Evolutionary conservation across 2,797 vertebrate genomes (phyloP).

Genomic region (Distichodus sexfasciatus): DNA sequence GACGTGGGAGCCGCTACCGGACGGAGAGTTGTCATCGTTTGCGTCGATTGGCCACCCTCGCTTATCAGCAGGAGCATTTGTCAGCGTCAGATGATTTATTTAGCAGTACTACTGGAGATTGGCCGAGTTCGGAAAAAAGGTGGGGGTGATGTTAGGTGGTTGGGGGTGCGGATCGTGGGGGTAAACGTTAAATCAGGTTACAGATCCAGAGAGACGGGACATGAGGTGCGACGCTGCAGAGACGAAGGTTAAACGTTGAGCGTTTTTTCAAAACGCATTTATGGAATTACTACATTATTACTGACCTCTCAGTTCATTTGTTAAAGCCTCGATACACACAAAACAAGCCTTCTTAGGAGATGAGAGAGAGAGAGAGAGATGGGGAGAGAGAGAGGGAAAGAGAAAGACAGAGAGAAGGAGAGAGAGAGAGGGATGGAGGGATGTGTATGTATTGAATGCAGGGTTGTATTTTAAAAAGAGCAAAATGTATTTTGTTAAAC

Average conservation of each 20-base stretch:
- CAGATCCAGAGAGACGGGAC: slow-evolving; percentile 65
- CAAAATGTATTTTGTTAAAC: too few relatives aligned
- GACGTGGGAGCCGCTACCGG: too few relatives aligned
- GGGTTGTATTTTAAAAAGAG: too few relatives aligned
- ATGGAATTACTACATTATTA: slow-evolving; percentile 1
- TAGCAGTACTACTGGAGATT: slow-evolving; percentile 71
- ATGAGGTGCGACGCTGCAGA: slow-evolving; percentile 25
- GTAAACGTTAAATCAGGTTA: slow-evolving; percentile 66
- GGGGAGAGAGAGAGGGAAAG: background rate
- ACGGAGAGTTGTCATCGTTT: too few relatives aligned
- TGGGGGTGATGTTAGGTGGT: too few relatives aligned
- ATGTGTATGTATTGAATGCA: too few relatives aligned
- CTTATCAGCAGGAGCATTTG: slow-evolving; percentile 67
- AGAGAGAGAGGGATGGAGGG: too few relatives aligned
- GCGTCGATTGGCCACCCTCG: slow-evolving; percentile 69
- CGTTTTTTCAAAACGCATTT: slow-evolving; percentile 11
- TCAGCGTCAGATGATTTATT: slow-evolving; percentile 74
- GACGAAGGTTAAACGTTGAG: slow-evolving; percentile 36
- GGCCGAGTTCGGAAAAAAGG: too few relatives aligned
- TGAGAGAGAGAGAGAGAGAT: background rate
- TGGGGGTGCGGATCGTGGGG: too few relatives aligned
- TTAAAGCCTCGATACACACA: background rate
- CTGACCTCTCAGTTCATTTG: background rate
- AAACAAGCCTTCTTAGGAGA: background rate
- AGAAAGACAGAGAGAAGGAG: too few relatives aligned